A percentile compares a stretch with the other conserved stretches of the same genome.
These are phyloP conservation scores for Parnassius apollo DNA, from an alignment of 2,888 invertebrate genomes.

Conservation along the genomic window DNA sequence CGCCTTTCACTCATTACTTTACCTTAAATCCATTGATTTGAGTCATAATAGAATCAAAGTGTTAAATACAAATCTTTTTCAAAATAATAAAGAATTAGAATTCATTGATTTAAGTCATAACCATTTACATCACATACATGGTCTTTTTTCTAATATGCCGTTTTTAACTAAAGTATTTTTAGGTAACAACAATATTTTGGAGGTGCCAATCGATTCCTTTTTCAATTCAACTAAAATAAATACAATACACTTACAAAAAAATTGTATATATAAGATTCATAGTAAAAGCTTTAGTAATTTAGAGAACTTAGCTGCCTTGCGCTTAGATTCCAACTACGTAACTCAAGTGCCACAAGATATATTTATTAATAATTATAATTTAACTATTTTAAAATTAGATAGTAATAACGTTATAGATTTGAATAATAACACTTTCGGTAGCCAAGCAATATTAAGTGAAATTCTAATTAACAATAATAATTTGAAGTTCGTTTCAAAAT, in stretches of 20 bases:
- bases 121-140: conserved; percentile 92
- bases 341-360: conserved; percentile 89
- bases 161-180: conserved; percentile 90
- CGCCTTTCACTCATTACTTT: conserved; percentile 87
- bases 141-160: conserved; percentile 90
- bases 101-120: conserved; percentile 93
- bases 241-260: conserved; percentile 91
- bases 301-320: conserved; percentile 88
- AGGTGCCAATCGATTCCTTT: conserved; percentile 91
- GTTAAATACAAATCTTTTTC: conserved; percentile 88
- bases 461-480: conserved; percentile 92
- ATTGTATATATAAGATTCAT: conserved; percentile 91
- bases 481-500: conserved; percentile 86
- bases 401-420: conserved; percentile 90
- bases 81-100: conserved; percentile 87
- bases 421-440: conserved; percentile 89
- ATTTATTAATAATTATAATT: conserved; percentile 87
- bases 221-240: conserved; percentile 88
- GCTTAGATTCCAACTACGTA: conserved; percentile 92
- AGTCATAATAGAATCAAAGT: conserved; percentile 93
- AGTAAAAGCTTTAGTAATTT: conserved; percentile 89
- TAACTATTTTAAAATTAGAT: conserved; percentile 91
- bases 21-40: conserved; percentile 91
- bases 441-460: conserved; percentile 87
- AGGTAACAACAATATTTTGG: conserved; percentile 93